Conservation (phyloP, 2,113 vertebrate genomes). For the Microcebus lehilahytsara region DNA sequence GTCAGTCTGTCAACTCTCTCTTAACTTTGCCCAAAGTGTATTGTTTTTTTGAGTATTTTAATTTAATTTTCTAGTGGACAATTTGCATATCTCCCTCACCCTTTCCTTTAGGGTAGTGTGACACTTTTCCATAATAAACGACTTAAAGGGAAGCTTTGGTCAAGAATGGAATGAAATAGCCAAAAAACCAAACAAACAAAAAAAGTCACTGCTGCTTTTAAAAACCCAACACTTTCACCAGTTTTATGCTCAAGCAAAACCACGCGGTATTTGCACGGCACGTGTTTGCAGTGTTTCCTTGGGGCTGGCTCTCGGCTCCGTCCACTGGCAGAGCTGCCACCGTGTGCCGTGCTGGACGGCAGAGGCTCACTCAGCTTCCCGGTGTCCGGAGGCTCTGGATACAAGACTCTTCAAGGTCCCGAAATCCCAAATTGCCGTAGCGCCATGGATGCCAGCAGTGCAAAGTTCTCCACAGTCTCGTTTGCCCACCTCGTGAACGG, state of each 20-base stretch:
- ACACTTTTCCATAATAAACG: slow-evolving; percentile 85
- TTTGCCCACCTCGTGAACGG: slow-evolving; percentile 99
- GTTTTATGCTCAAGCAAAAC: slow-evolving; percentile 74
- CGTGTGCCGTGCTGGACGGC: slow-evolving; percentile 82
- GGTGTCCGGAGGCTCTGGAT: slow-evolving; percentile 98
- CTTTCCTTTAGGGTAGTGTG: slow-evolving; percentile 89
- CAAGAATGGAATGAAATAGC: slow-evolving; percentile 88
- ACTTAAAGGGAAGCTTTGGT: slow-evolving; percentile 91
- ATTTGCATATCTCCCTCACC: slow-evolving; percentile 86
- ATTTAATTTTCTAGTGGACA: slow-evolving; percentile 89
- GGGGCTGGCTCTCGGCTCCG: slow-evolving; percentile 81
- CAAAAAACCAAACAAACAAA: slow-evolving; percentile 67
- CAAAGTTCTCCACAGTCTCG: slow-evolving; percentile 99
- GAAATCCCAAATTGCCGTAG: slow-evolving; percentile 99
- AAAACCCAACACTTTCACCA: slow-evolving; percentile 84
- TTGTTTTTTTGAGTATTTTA: slow-evolving; percentile 72
- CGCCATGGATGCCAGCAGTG: slow-evolving; percentile 99
- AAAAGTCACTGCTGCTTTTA: slow-evolving; percentile 82
- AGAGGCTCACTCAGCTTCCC: slow-evolving; percentile 86
- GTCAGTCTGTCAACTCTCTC: too few relatives aligned
- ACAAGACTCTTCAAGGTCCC: slow-evolving; percentile 95
- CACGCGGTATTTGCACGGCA: slow-evolving; percentile 60
- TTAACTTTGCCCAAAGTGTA: neutral
- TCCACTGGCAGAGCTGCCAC: slow-evolving; percentile 71
- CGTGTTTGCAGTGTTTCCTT: slow-evolving; percentile 85